Evolutionary conservation across 2,888 invertebrate species (phyloP), one percentile per base, ranked within the genome.

Genomic region (Ceriagrion tenellum): DNA sequence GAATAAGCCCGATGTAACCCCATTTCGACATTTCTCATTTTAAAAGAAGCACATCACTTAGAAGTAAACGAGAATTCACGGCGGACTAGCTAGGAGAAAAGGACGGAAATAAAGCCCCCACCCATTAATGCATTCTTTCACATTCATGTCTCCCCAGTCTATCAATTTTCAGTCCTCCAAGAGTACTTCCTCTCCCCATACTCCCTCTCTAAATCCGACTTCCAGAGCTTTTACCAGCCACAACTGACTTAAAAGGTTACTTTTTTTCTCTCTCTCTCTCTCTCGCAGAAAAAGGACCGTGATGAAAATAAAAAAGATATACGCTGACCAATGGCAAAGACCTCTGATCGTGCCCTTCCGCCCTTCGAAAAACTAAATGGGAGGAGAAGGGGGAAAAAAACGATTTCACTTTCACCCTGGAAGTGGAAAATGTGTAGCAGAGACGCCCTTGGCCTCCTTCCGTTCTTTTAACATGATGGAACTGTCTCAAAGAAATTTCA

Each of bases 401-500:
- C 93, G 47, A 47, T 69, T 81, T 69, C 35, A 47, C 69, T 93
- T 93, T 74, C 69, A 12, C 40, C 63, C 10, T 0, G 40, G 23
- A 81, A 69, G 40, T 40, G 93, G 69, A 74, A 69, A 93, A 93
- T 93, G 93, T 74, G 93, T 55, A 47, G 55, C n/a, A 93, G 93
- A 47, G 93, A 69, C 93, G 93, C 69, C 93, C 93, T 93, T 63
- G 93, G 93, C 93, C 93, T 63, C 93, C 69, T 93, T 93, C 59
- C 81, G 81, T 81, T 69, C 69, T 63, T 69, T 93, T n/a, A 93
- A 74, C 93, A 74, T 93, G 93, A 93, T 93, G 93, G 93, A 93
- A 93, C 91, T 91, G 93, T 93, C 93, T 93, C 93, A 74, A 93
- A 93, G 93, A 93, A 93, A 93, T 93, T 93, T 74, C 93, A 59